phyloP scores from a whole-genome alignment of 2,888 invertebrate species.

The Nomada fabriciana region DNA sequence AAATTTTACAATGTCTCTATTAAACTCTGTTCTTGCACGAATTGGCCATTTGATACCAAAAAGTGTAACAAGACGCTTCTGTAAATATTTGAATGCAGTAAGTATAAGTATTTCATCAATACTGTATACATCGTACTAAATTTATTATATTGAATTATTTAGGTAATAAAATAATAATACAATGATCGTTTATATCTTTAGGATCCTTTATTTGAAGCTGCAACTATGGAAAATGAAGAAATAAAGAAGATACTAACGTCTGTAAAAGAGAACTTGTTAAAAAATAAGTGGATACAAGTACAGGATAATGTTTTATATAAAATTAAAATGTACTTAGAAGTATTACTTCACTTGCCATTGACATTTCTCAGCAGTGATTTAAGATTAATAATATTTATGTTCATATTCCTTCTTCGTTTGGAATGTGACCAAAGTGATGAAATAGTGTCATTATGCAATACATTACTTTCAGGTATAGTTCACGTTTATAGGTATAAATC shows the following conservation, averaged over 20 bases:
- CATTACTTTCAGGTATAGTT: slow-evolving; percentile 73
- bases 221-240: slow-evolving; percentile 27
- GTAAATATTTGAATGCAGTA: slow-evolving; percentile 67
- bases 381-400: slow-evolving; percentile 71
- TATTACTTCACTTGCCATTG: slow-evolving; percentile 72
- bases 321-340: slow-evolving; percentile 57
- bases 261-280: slow-evolving; percentile 64
- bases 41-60: slow-evolving; percentile 53
- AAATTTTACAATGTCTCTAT: slow-evolving; percentile 66
- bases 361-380: slow-evolving; percentile 64
- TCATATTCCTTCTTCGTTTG: slow-evolving; percentile 70
- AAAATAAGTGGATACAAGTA: slow-evolving; percentile 66
- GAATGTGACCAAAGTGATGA: slow-evolving; percentile 59
- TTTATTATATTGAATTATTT: slow-evolving; percentile 18
- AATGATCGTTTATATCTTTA: slow-evolving; percentile 29
- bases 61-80: slow-evolving; percentile 64
- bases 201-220: slow-evolving; percentile 45
- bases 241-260: slow-evolving; percentile 61
- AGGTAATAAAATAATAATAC: slow-evolving; percentile 1
- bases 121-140: background rate
- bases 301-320: slow-evolving; percentile 36
- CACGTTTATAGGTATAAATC: background rate
- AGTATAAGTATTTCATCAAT: slow-evolving; percentile 42
- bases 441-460: slow-evolving; percentile 59
- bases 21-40: slow-evolving; percentile 64